Conservation (phyloP, 2,797 vertebrate genomes). For the Falco columbarius region DNA sequence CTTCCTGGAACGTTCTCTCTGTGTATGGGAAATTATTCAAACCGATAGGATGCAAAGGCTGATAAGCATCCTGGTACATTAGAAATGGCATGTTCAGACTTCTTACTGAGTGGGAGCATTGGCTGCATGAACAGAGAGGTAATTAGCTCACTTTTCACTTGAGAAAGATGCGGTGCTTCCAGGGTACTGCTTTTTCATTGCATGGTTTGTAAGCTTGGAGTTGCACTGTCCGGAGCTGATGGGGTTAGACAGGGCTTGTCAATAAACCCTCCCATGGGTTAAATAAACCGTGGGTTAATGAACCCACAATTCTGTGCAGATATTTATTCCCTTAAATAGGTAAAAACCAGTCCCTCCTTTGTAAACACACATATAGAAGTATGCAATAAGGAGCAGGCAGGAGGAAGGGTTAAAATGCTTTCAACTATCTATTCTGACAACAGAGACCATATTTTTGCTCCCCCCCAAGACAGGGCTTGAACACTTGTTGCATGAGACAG, state of each 20-base stretch:
- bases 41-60: neutral
- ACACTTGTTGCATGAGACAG: neutral
- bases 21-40: neutral
- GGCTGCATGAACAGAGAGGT: neutral
- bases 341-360: neutral
- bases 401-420: neutral
- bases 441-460: neutral
- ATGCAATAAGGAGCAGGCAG: neutral
- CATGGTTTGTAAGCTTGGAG: neutral
- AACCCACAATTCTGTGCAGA: neutral
- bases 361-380: neutral
- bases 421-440: neutral
- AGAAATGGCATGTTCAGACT: neutral
- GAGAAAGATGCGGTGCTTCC: neutral
- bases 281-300: no score
- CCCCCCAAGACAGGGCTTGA: neutral
- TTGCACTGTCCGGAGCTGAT: neutral
- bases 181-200: neutral
- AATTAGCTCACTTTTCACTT: neutral
- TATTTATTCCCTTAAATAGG: neutral
- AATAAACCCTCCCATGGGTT: neutral
- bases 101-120: no score
- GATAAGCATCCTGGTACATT: neutral
- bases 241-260: neutral
- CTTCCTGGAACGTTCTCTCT: neutral